Conservation (phyloP, 2,797 vertebrate genomes). For the Sarcoramphus papa region DNA sequence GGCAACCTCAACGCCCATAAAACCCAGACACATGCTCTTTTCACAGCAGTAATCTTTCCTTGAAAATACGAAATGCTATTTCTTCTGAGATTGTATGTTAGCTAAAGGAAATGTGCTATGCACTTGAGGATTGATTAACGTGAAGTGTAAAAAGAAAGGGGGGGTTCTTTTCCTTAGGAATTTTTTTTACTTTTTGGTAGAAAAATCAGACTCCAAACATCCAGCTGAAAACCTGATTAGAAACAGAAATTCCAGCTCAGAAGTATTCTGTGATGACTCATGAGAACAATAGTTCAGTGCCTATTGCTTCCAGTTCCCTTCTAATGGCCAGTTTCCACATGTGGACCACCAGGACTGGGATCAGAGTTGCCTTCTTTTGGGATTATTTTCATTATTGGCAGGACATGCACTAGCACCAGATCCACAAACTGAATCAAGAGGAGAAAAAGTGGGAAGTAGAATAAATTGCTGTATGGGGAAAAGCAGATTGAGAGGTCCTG, state of each 20-base stretch:
- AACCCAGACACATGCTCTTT: not conserved
- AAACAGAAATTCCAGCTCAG: slow-evolving; percentile 37
- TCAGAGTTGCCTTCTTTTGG: slow-evolving; percentile 30
- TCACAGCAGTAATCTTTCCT: not conserved
- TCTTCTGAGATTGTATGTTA: not conserved
- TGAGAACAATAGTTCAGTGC: slow-evolving; percentile 30
- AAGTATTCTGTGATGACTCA: slow-evolving; percentile 17
- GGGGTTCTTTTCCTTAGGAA: not conserved
- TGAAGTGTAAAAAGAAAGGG: not conserved
- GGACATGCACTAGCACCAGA: not conserved
- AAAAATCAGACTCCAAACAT: not conserved
- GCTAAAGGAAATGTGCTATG: not conserved
- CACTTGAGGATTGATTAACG: slow-evolving; percentile 19
- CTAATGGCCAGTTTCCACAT: slow-evolving; percentile 12
- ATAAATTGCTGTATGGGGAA: slow-evolving; percentile 6
- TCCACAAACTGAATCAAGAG: not conserved
- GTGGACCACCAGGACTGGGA: slow-evolving; percentile 43
- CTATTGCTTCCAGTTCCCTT: slow-evolving; percentile 41
- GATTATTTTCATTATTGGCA: slow-evolving; percentile 31
- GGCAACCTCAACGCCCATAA: not conserved
- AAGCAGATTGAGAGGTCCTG: not conserved
- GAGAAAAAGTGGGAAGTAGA: not conserved
- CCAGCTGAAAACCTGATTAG: slow-evolving; percentile 27
- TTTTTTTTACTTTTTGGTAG: not conserved
- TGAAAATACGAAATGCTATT: not conserved